Conservation (phyloP, 2,888 invertebrate species). For the Girardia tigrina region DNA sequence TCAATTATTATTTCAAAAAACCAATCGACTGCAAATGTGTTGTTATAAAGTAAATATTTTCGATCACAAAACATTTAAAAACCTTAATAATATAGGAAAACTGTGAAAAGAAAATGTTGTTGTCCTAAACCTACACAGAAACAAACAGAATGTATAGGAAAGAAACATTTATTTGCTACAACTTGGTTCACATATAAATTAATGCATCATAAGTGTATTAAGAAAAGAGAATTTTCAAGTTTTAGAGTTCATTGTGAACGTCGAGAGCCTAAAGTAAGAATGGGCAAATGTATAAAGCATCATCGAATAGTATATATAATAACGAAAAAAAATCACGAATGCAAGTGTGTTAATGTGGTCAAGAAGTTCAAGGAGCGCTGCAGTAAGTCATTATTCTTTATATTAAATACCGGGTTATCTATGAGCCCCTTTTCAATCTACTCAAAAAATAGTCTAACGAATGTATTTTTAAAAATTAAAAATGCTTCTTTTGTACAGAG, state of each 20-base stretch:
- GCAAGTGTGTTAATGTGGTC: constrained; percentile 8
- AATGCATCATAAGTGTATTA: background rate
- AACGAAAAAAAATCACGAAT: background rate
- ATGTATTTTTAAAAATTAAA: too few relatives aligned
- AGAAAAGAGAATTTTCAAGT: background rate
- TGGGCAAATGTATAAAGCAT: constrained; percentile 25
- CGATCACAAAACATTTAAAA: background rate
- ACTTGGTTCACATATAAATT: constrained; percentile 28
- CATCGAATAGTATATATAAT: background rate
- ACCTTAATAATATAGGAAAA: constrained; percentile 13
- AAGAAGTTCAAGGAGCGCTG: background rate
- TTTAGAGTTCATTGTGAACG: constrained; percentile 25
- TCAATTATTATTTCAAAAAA: constrained; percentile 8
- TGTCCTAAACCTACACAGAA: constrained; percentile 30
- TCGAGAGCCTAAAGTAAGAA: background rate
- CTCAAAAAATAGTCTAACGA: too few relatives aligned
- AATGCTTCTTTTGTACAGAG: too few relatives aligned
- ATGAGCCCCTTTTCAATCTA: too few relatives aligned
- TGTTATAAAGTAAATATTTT: background rate
- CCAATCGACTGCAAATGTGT: constrained; percentile 29
- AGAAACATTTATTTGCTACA: background rate
- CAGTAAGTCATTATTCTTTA: background rate
- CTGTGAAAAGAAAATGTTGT: constrained; percentile 13
- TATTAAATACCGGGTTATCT: too few relatives aligned
- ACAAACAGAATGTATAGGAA: background rate